Evolutionary conservation across 2,113 vertebrate species (phyloP).

Genomic region (Sinocyclocheilus anshuiensis): DNA sequence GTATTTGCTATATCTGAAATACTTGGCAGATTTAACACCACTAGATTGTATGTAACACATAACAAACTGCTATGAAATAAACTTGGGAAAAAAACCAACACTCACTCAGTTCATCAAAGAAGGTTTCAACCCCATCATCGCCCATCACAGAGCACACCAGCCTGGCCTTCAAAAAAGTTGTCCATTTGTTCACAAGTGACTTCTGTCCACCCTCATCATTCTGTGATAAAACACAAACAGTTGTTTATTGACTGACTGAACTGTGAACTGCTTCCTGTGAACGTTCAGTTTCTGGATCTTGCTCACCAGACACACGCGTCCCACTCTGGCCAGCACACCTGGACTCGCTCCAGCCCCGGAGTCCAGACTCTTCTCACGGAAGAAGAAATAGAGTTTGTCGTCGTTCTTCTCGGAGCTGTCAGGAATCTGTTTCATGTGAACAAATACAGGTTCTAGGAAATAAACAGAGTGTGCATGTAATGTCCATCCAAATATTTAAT

Average conservation of each 20-base stretch:
- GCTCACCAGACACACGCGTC: constrained; percentile 82
- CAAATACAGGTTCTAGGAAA: constrained; percentile 79
- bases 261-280: neutral
- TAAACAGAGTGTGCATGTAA: constrained; percentile 33
- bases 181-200: constrained; percentile 85
- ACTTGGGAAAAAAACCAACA: neutral
- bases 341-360: constrained; percentile 75
- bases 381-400: constrained; percentile 86
- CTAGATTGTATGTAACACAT: too few species aligned
- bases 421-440: constrained; percentile 81
- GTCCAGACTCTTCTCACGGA: constrained; percentile 82
- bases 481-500: neutral
- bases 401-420: constrained; percentile 83
- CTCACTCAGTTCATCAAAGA: constrained; percentile 85
- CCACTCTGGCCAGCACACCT: constrained; percentile 78
- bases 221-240: constrained; percentile 61
- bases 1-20: neutral
- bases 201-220: constrained; percentile 85
- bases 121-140: constrained; percentile 82
- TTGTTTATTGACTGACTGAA: neutral
- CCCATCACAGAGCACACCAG: constrained; percentile 84
- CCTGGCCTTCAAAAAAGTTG: constrained; percentile 83
- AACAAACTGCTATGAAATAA: neutral
- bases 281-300: neutral
- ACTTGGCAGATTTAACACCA: neutral